Conservation (phyloP, 2,888 invertebrate genomes). For the Leuctra nigra region DNA sequence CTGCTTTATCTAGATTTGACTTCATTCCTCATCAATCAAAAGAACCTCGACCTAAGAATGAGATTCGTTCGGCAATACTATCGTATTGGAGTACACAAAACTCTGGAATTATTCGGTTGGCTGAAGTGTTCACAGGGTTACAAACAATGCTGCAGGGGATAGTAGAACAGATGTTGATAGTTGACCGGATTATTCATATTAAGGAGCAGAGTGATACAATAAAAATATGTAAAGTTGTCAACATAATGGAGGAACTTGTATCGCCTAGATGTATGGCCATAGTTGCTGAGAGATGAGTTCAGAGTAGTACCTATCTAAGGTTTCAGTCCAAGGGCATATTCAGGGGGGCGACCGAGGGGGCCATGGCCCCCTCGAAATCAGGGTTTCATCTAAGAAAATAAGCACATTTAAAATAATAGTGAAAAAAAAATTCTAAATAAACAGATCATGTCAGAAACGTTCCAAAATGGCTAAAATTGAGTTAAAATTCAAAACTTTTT, state of each 20-base stretch:
- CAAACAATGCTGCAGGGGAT: constrained; percentile 48
- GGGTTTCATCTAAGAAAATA: too few relatives aligned
- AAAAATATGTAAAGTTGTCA: constrained; percentile 45
- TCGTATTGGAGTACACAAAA: constrained; percentile 36
- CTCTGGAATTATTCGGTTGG: constrained; percentile 39
- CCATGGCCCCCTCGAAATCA: too few relatives aligned
- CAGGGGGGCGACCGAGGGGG: too few relatives aligned
- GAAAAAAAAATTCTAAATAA: too few relatives aligned
- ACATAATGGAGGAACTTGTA: constrained; percentile 52
- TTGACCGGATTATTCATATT: constrained; percentile 48
- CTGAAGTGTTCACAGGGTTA: constrained; percentile 42
- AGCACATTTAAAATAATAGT: too few relatives aligned
- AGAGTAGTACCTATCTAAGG: too few relatives aligned
- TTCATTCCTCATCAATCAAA: constrained; percentile 25
- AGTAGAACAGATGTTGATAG: constrained; percentile 49
- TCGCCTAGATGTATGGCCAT: constrained; percentile 62
- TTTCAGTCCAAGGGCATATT: too few relatives aligned
- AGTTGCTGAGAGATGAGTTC: too few relatives aligned
- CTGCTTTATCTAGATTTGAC: constrained; percentile 23
- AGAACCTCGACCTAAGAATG: constrained; percentile 33
- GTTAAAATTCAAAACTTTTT: too few relatives aligned
- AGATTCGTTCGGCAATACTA: constrained; percentile 33
- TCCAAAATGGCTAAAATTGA: too few relatives aligned
- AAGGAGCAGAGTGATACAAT: constrained; percentile 37
- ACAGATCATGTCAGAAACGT: too few relatives aligned